Percentiles rank a stretch among this genome's conserved stretches.
phyloP scores from a whole-genome alignment of 2,888 invertebrate species.

The Lasioglossum calceatum region DNA sequence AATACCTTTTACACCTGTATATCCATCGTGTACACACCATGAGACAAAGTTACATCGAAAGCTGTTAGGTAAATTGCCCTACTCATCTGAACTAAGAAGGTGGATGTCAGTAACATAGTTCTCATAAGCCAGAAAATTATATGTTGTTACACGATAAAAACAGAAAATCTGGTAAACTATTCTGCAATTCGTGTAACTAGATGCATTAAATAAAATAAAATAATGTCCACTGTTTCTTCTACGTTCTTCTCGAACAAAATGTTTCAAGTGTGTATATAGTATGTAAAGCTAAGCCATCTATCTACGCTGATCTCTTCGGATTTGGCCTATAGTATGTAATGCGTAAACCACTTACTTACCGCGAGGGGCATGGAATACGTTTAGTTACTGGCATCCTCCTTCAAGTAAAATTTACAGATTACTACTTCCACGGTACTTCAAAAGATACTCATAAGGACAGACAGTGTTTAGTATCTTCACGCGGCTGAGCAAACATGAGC shows the following conservation, averaged over 20 bases:
- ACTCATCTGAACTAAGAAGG: slow-evolving; percentile 27
- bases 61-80: slow-evolving; percentile 1
- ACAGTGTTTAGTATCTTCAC: slow-evolving; percentile 71
- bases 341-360: slow-evolving; percentile 69
- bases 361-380: slow-evolving; percentile 71
- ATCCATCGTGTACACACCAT: neutral
- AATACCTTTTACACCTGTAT: slow-evolving; percentile 6
- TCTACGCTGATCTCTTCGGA: slow-evolving; percentile 27
- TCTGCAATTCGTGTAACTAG: neutral
- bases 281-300: slow-evolving; percentile 33
- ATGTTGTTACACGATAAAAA: slow-evolving; percentile 10
- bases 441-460: slow-evolving; percentile 70
- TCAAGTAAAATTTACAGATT: slow-evolving; percentile 68
- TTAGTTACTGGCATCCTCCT: slow-evolving; percentile 71
- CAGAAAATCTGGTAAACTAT: neutral
- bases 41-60: slow-evolving; percentile 12
- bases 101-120: slow-evolving; percentile 57
- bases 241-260: neutral
- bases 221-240: neutral
- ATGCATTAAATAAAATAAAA: neutral
- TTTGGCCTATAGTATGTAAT: slow-evolving; percentile 65
- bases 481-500: slow-evolving; percentile 64
- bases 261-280: slow-evolving; percentile 15
- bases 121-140: slow-evolving; percentile 20
- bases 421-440: slow-evolving; percentile 69